These are phyloP conservation scores for Anarsia innoxiella DNA, from an alignment of 2,888 invertebrate genomes.

Conservation along the genomic window DNA sequence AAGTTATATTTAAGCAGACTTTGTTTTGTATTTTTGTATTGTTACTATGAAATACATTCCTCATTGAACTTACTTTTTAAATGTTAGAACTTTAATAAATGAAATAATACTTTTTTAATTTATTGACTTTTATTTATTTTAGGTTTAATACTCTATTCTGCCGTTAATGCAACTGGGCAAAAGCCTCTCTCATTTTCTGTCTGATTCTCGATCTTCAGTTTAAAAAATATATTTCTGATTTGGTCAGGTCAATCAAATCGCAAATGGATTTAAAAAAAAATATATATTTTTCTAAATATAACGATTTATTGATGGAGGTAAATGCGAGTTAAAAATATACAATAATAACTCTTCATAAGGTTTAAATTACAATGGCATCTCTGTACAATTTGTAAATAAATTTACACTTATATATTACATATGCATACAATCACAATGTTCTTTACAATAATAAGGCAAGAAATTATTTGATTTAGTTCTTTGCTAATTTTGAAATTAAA, in stretches of 20 bases:
- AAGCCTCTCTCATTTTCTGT: no score
- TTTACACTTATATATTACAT: slow-evolving; percentile 49
- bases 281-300: no score
- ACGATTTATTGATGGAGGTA: slow-evolving; percentile 60
- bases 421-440: slow-evolving; percentile 38
- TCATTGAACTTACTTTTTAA: background rate
- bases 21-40: slow-evolving; percentile 14
- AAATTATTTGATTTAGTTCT: slow-evolving; percentile 6
- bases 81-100: no score
- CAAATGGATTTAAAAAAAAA: no score
- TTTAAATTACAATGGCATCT: slow-evolving; percentile 57
- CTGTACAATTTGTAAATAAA: slow-evolving; percentile 46
- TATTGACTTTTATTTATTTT: background rate
- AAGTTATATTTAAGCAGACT: no score
- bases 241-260: no score
- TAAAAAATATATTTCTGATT: no score
- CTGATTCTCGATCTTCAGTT: no score
- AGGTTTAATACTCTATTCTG: no score
- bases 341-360: slow-evolving; percentile 35
- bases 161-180: no score
- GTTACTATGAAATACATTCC: slow-evolving; percentile 11
- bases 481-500: slow-evolving; percentile 2
- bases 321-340: slow-evolving; percentile 67
- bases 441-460: slow-evolving; percentile 13
- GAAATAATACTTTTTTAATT: background rate